Evolutionary conservation across 2,888 invertebrate genomes (phyloP).

Genomic region (Anaspis maculata): DNA sequence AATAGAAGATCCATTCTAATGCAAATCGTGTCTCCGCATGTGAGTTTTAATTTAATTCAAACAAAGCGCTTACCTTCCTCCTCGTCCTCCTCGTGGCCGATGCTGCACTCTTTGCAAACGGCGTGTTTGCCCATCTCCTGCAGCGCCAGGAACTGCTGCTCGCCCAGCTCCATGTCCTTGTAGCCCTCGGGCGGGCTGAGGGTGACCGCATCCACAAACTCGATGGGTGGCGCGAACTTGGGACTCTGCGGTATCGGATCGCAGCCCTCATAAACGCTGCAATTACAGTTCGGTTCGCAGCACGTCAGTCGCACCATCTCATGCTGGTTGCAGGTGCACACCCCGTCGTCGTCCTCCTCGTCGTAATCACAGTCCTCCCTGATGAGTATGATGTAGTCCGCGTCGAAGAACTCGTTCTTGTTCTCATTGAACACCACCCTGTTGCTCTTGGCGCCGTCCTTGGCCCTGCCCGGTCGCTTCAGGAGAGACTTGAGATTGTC

Average conservation of each 20-base stretch:
- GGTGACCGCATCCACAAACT: constrained; percentile 73
- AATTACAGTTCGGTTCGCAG: constrained; percentile 59
- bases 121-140: constrained; percentile 44
- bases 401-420: constrained; percentile 84
- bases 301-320: constrained; percentile 56
- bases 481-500: constrained; percentile 64
- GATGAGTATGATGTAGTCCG: constrained; percentile 84
- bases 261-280: constrained; percentile 34
- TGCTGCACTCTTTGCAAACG: constrained; percentile 41
- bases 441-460: constrained; percentile 54
- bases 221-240: constrained; percentile 59
- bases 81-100: constrained; percentile 32
- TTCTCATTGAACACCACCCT: constrained; percentile 84
- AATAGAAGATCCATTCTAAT: no score
- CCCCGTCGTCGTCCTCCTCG: constrained; percentile 67
- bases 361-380: constrained; percentile 81
- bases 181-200: constrained; percentile 87
- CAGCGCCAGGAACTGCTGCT: constrained; percentile 50
- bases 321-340: constrained; percentile 65
- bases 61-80: no score
- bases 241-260: constrained; percentile 44
- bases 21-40: no score
- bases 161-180: constrained; percentile 69
- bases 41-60: no score
- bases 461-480: constrained; percentile 64